Evolutionary conservation across 2,113 vertebrate species (phyloP).

Genomic region (Nycticryphes semicollaris): DNA sequence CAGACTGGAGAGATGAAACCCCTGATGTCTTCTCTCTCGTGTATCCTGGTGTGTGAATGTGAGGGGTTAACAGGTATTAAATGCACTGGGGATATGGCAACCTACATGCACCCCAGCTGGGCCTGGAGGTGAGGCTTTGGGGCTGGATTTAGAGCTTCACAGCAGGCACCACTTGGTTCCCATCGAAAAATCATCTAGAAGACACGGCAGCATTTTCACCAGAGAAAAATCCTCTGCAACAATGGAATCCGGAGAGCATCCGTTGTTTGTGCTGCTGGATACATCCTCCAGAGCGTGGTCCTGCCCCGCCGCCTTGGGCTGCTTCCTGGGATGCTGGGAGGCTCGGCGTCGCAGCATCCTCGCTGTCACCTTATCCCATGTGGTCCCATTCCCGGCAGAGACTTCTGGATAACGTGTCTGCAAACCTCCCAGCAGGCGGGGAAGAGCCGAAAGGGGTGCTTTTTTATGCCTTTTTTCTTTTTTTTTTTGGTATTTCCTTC

Average conservation of each 20-base stretch:
- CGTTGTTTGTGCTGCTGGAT: background rate
- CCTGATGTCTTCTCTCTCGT: accelerated
- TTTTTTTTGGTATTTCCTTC: too few relatives aligned
- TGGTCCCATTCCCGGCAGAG: background rate
- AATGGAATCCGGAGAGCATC: background rate
- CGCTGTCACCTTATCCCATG: background rate
- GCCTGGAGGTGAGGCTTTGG: background rate
- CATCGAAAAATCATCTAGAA: background rate
- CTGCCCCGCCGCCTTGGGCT: accelerated
- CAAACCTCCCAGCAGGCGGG: background rate
- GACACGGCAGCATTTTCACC: background rate
- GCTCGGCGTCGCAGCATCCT: accelerated
- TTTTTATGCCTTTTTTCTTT: background rate
- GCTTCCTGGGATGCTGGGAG: too few relatives aligned
- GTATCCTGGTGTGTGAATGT: background rate
- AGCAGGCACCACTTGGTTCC: background rate
- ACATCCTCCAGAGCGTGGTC: accelerated
- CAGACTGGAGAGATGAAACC: background rate
- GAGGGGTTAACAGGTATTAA: background rate
- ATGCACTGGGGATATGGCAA: accelerated
- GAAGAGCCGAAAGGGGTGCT: background rate
- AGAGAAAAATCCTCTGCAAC: background rate
- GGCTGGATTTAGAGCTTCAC: background rate
- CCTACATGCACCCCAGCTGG: background rate
- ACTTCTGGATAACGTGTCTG: background rate